Base-by-base conservation (phyloP, 2,797 vertebrate species). In the Buphagus erythrorhynchus region DNA sequence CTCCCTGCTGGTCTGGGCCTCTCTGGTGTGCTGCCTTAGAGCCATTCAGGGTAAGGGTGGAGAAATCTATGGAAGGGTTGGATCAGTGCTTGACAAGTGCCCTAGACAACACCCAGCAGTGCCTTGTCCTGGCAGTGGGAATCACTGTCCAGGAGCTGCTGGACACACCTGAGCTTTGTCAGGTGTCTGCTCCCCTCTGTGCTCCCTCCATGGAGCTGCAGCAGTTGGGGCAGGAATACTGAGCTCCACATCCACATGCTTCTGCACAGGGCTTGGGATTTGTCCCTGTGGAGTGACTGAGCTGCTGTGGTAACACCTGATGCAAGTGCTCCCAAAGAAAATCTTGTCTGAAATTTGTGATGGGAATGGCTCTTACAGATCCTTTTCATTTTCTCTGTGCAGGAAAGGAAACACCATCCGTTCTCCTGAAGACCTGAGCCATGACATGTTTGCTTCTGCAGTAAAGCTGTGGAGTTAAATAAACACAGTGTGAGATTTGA, bases 11-110 rank as follows among this genome's bases (percentile, higher is more conserved):
- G 17, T 25, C 26, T 33, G 6, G 63, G 52, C 18, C n/a, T 61
- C 48, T 43, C 3, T 0, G 6, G n/a, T 5, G 51, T 13, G 15
- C 29, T 0, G 2, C 2, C 31, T 36, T 15, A 29, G 68, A 59
- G 35, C 19, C 0, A 0, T 24, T 29, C 40, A 83, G 48, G n/a
- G 43, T 11, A 9, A 35, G 46, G 20, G 12, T 49, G 17, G 45
- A 42, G 55, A 55, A 11, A 48, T 88, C 45, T 73, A 3, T 20
- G 11, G 65, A 13, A n/a, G 22, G 1, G 2, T 20, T 40, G 62
- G 67, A 18, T 69, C 63, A 11, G 31, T 0, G 31, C 61, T 28
- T 55, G 42, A 6, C 38, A 46, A 65, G 5, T 58, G 74, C 54
- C 35, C 0, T 1, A 2, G n/a, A 12, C 28, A 54, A 80, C 42